Evolutionary conservation across 2,888 invertebrate genomes (phyloP), one percentile per base, ranked within the genome.

Genomic region (Hydrotaea cyrtoneurina): DNA sequence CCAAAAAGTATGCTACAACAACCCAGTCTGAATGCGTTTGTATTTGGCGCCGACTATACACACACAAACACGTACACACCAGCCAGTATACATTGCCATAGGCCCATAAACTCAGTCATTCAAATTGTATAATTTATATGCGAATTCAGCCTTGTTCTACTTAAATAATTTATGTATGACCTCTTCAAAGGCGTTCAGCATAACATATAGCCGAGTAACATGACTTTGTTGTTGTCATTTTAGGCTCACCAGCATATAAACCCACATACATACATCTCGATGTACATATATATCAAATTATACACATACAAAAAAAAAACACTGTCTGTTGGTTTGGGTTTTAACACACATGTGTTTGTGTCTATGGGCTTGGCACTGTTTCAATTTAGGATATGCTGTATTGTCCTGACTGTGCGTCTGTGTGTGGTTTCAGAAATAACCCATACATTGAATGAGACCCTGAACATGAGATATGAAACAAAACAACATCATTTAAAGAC

Each of bases 111-210:
- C 19, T 2, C n/a, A 64, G 75, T 71, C 73, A 43, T 59, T 43
- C 78, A 76, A 55, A 75, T 50, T 66, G 43, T 55, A 66, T 62
- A 59, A 71, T 69, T 80, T 75, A 64, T 39, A 74, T 66, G 71
- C 15, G 66, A 71, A 50, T 73, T 69, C 71, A 83, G 85, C 87
- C 88, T 87, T 88, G 88, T 86, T 59, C 86, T 74, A 87, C 75
- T 87, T 87, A 82, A 87, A 85, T 86, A 86, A 86, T 86, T 86
- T 86, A 86, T 86, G 72, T 78, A 59, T 80, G 83, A 85, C 80
- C 85, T 77, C 77, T 80, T 80, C 55, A 77, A 78, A 80, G 81
- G 79, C 85, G 81, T 82, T 73, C 76, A 69, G 55, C 79, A 79
- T 85, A 80, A 82, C 57, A 78, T 71, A 72, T 55, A 57, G n/a